Base-by-base conservation (phyloP, 2,888 invertebrate genomes). In the Drosophila putrida region DNA sequence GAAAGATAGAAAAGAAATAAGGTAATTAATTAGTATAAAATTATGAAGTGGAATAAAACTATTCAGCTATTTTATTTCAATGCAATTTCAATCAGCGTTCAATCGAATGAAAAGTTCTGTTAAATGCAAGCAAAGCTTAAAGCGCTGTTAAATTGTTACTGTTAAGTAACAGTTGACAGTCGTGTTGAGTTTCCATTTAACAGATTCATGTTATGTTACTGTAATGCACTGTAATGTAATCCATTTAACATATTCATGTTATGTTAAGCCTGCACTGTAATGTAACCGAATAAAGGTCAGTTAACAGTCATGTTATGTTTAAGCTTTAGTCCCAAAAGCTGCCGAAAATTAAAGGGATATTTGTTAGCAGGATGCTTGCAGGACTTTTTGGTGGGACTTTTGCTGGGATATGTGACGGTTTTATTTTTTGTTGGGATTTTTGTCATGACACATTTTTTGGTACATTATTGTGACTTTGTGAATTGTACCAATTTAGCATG, bases 321-420 rank as follows among this genome's bases (percentile, higher is more conserved):
- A 6, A 51, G 50, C 44, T 58, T 51, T 9, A 31, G 53, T 53
- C 15, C 53, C 53, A 53, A 49, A 59, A 59, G 46, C 38, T 58
- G 36, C 13, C 20, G 20, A 20, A 35, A 49, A n/a, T 2, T 11
- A 33, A 39, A 47, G 11, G 35, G 11, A 20, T 11, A 11, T 25
- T 25, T 20, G 2, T 4, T 49, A n/a, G 4, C n/a, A 15, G 46
- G 13, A 31, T 13, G 13, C 25, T 25, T 25, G 11, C 4, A 11
- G 11, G 2, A 39, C 2, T 6, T 39, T 38, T n/a, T 11, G 11
- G 33, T 20, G 20, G 49, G 41, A 49, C 27, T 9, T 31, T 31
- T 31, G 20, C 20, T 2, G 10, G 46, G 13, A 31, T 13, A 28
- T 43, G 11, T 20, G 11, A 4, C 11, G 11, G 4, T 20, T 20